phyloP scores from a whole-genome alignment of 1,140 invertebrate genomes.

The Brachionus rotundiformis region DNA sequence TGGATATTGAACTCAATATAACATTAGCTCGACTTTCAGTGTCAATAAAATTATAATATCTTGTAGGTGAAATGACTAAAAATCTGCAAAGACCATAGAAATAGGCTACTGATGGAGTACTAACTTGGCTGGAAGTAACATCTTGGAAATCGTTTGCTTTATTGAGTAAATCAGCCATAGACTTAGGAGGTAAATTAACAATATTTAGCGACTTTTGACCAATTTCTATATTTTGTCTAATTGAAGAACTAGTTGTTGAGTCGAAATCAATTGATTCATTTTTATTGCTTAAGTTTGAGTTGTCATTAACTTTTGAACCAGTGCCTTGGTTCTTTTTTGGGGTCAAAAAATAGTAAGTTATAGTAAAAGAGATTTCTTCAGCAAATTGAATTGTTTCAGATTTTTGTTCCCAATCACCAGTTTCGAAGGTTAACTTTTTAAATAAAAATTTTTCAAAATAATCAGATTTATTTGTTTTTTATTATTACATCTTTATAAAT shows the following conservation, averaged over 20 bases:
- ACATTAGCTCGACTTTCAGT: constrained; percentile 80
- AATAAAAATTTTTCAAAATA: background rate
- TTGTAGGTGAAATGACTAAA: constrained; percentile 72
- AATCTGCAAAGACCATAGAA: constrained; percentile 82
- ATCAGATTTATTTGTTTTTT: background rate
- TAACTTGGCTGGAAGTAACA: background rate
- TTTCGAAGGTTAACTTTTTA: constrained; percentile 59
- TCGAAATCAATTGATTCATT: constrained; percentile 37
- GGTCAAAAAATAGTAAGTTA: constrained; percentile 59
- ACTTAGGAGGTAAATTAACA: constrained; percentile 45
- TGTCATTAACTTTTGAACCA: background rate
- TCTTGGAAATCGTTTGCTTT: constrained; percentile 72
- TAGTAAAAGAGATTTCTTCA: constrained; percentile 64
- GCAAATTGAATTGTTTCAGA: constrained; percentile 69
- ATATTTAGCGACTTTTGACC: background rate
- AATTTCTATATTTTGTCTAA: background rate
- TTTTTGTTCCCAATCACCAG: constrained; percentile 68
- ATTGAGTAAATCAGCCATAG: constrained; percentile 67
- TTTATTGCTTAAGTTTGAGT: background rate
- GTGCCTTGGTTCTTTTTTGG: constrained; percentile 15
- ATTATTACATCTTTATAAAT: constrained; percentile 3
- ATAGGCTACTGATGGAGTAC: background rate
- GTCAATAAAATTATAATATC: constrained; percentile 66
- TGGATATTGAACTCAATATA: constrained; percentile 78
- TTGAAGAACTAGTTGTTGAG: background rate